Evolutionary conservation across 2,113 vertebrate species (phyloP).

Genomic region (Riparia riparia): DNA sequence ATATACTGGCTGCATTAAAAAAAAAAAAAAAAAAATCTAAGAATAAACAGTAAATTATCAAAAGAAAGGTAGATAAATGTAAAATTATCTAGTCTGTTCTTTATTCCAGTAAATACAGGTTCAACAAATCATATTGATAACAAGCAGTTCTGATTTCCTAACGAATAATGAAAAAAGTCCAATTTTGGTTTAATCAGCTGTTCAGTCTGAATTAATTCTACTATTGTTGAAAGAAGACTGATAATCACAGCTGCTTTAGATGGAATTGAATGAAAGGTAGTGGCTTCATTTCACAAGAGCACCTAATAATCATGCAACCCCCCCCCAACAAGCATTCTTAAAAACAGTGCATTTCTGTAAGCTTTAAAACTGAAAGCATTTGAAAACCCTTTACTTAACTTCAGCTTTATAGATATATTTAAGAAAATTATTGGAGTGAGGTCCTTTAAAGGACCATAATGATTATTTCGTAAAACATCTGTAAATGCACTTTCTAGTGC

Average conservation of each 20-base stretch:
- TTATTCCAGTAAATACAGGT: background rate
- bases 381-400: background rate
- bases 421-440: background rate
- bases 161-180: background rate
- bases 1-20: background rate
- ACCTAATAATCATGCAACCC: background rate
- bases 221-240: background rate
- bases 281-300: background rate
- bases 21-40: background rate
- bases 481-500: background rate
- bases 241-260: background rate
- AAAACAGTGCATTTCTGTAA: background rate
- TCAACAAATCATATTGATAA: background rate
- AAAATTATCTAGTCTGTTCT: background rate
- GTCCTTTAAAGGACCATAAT: background rate
- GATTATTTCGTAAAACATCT: background rate
- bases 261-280: background rate
- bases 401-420: background rate
- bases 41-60: background rate
- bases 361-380: background rate
- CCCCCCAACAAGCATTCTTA: background rate
- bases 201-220: background rate
- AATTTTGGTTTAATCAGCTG: background rate
- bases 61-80: background rate
- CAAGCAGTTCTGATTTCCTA: background rate